Evolutionary conservation across 2,797 vertebrate genomes (phyloP).

Genomic region (Bovichtus diacanthus): DNA sequence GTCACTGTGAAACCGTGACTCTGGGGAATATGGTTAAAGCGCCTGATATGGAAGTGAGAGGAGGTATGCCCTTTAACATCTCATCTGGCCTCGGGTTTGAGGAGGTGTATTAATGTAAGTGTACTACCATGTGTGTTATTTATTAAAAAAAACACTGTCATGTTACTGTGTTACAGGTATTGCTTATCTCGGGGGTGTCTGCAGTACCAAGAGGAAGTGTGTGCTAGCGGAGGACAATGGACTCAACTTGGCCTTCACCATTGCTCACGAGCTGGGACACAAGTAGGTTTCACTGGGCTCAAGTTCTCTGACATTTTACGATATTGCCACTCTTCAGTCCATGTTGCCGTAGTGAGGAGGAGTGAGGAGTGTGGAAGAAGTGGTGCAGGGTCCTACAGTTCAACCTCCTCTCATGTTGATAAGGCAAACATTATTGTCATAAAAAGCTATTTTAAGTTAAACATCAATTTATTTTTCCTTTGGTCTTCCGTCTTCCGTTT

Average conservation of each 20-base stretch:
- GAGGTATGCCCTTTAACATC: neutral
- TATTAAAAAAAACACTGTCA: neutral
- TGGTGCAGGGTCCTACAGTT: neutral
- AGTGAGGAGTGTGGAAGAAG: neutral
- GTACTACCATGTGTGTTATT: neutral
- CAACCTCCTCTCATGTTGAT: neutral
- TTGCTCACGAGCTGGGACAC: slow-evolving; percentile 97
- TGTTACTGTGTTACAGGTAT: slow-evolving; percentile 87
- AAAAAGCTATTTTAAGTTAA: neutral
- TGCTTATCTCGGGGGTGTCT: slow-evolving; percentile 95
- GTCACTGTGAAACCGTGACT: too few species aligned
- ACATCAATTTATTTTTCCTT: neutral
- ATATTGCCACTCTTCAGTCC: neutral
- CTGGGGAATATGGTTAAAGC: too few species aligned
- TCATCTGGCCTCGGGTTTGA: neutral
- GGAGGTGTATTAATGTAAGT: neutral
- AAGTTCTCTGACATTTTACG: neutral
- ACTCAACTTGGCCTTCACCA: slow-evolving; percentile 97
- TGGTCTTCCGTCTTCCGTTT: neutral
- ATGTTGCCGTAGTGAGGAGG: neutral
- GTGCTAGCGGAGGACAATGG: slow-evolving; percentile 97
- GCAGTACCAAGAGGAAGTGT: slow-evolving; percentile 95
- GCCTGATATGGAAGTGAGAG: neutral
- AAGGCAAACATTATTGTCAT: neutral
- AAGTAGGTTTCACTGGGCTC: slow-evolving; percentile 87